These are phyloP conservation scores for Brachypalpus laphriformis DNA, from an alignment of 2,888 invertebrate genomes.

Conservation along the genomic window DNA sequence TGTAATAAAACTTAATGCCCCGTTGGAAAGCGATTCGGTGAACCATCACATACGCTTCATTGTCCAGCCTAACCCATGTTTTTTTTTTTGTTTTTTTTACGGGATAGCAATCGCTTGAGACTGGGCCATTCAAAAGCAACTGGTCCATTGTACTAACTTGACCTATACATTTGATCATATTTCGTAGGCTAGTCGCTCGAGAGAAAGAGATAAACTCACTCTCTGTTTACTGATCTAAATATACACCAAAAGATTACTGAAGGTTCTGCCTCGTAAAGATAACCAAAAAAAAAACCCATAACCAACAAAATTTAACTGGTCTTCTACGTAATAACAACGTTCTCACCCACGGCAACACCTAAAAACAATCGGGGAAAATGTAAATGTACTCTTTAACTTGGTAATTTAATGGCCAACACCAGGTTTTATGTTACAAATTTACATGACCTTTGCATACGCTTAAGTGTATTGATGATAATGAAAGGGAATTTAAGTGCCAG, in stretches of 20 bases:
- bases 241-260: neutral
- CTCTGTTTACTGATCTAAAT: too few species aligned
- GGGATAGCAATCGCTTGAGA: too few species aligned
- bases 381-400: constrained; percentile 30
- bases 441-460: constrained; percentile 20
- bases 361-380: constrained; percentile 6
- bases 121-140: too few species aligned
- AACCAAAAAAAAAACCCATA: neutral
- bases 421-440: constrained; percentile 52
- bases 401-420: constrained; percentile 35
- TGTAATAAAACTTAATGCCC: too few species aligned
- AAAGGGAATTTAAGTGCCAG: constrained; percentile 33
- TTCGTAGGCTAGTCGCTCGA: too few species aligned
- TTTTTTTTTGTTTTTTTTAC: too few species aligned
- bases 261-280: neutral
- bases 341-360: neutral
- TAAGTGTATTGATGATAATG: constrained; percentile 17
- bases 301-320: neutral
- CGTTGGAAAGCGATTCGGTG: too few species aligned
- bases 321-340: neutral
- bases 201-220: too few species aligned
- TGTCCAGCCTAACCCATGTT: too few species aligned
- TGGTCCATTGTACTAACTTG: too few species aligned
- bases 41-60: too few species aligned
- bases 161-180: too few species aligned